phyloP scores from a whole-genome alignment of 92 coral and sea anemone genomes.

The Montipora capitata region DNA sequence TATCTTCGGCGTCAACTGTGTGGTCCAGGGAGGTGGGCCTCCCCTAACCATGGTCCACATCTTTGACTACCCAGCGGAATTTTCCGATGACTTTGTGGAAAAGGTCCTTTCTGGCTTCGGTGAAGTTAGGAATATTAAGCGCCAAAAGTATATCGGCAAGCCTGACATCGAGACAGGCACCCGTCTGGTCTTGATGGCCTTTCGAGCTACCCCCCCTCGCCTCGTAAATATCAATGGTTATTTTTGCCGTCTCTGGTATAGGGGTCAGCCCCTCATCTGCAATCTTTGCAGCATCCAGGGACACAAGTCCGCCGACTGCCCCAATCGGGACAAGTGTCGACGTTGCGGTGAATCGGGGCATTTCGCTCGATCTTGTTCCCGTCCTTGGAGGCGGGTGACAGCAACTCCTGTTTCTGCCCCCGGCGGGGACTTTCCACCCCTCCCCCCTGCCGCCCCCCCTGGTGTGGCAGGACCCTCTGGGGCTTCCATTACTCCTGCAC shows the following conservation, averaged over 20 bases:
- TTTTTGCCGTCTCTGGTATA: not conserved
- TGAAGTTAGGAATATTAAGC: not conserved
- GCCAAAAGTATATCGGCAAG: not conserved
- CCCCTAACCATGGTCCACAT: too few species aligned
- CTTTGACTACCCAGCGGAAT: not conserved
- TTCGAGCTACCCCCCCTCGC: not conserved
- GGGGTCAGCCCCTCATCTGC: not conserved
- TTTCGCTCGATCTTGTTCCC: constrained; percentile 2
- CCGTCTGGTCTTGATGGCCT: not conserved
- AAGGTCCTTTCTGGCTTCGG: not conserved
- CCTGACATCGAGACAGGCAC: not conserved
- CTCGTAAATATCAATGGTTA: too few species aligned
- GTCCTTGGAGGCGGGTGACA: not conserved
- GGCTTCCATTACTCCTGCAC: too few species aligned
- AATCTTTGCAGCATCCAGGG: not conserved
- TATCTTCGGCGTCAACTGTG: too few species aligned
- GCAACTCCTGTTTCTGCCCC: not conserved
- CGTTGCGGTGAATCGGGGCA: not conserved
- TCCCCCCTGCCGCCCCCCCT: too few species aligned
- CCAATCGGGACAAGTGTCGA: not conserved
- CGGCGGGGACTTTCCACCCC: not conserved
- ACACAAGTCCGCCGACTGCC: not conserved
- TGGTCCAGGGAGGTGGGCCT: too few species aligned
- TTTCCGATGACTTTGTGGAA: not conserved
- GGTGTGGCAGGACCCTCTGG: too few species aligned